Percentiles rank a stretch among this genome's conserved stretches.
These are phyloP conservation scores for Cladopsammia gracilis DNA, from an alignment of 64 coral and sea anemone species.

Conservation along the genomic window DNA sequence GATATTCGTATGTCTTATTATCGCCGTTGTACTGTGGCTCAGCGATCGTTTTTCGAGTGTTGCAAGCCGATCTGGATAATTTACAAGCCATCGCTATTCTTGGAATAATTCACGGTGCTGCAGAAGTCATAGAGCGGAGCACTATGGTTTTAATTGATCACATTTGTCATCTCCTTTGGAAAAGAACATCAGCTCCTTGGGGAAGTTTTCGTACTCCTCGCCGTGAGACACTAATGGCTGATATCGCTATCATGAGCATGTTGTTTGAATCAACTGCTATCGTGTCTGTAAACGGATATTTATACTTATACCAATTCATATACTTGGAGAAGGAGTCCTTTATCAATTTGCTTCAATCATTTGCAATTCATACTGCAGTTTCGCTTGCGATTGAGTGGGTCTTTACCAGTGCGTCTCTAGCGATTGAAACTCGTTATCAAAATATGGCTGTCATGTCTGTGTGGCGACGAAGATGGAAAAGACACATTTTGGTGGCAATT, in stretches of 20 bases:
- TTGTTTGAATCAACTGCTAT: background rate
- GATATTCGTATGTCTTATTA: slow-evolving; percentile 6
- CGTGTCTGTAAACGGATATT: background rate
- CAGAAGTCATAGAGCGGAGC: slow-evolving; percentile 1
- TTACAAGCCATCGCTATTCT: slow-evolving; percentile 10
- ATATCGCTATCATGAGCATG: background rate
- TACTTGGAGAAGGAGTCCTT: background rate
- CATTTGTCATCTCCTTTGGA: background rate
- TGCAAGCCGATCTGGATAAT: slow-evolving; percentile 23
- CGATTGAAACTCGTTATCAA: slow-evolving; percentile 10
- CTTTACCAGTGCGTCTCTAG: background rate
- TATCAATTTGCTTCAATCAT: background rate
- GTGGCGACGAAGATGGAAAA: background rate
- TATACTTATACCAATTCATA: background rate
- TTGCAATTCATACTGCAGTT: background rate
- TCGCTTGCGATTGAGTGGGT: background rate
- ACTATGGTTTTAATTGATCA: slow-evolving; percentile 4
- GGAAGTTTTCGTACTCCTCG: slow-evolving; percentile 4
- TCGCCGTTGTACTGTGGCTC: background rate
- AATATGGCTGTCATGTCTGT: slow-evolving; percentile 33
- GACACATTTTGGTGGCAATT: background rate
- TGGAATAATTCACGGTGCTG: slow-evolving; percentile 33
- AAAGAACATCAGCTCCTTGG: background rate
- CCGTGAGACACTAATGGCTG: slow-evolving; percentile 25
- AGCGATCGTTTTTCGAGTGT: background rate